Percentiles rank a stretch among this genome's conserved stretches.
These are phyloP conservation scores for Calliopsis andreniformis DNA, from an alignment of 1,140 invertebrate genomes.

Conservation along the genomic window DNA sequence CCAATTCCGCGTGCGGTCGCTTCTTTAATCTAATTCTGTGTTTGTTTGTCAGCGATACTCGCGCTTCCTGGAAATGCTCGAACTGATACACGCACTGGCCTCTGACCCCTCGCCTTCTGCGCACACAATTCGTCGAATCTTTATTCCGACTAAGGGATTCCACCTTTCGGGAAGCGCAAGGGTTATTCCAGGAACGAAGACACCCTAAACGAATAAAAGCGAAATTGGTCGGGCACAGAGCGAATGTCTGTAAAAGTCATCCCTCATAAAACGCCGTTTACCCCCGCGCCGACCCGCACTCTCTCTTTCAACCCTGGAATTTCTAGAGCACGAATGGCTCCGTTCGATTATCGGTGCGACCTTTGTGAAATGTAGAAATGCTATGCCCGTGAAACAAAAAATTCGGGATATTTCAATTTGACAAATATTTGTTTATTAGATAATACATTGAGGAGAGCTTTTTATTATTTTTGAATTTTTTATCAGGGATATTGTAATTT, in stretches of 20 bases:
- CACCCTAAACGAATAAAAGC: slow-evolving; percentile 59
- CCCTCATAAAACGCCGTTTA: slow-evolving; percentile 38
- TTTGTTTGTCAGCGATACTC: slow-evolving; percentile 1
- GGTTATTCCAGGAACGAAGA: slow-evolving; percentile 60
- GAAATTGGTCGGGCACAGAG: slow-evolving; percentile 21
- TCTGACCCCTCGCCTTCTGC: background rate
- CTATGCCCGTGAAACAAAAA: too few relatives aligned
- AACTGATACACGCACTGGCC: background rate
- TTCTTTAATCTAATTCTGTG: slow-evolving; percentile 19
- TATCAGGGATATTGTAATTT: too few relatives aligned
- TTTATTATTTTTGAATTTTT: too few relatives aligned
- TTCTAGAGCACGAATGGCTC: background rate
- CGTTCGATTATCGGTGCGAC: too few relatives aligned
- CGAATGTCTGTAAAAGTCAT: slow-evolving; percentile 15
- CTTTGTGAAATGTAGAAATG: too few relatives aligned
- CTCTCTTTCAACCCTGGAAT: background rate
- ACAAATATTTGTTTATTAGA: too few relatives aligned
- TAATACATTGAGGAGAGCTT: too few relatives aligned
- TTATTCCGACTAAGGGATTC: slow-evolving; percentile 42
- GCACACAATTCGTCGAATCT: background rate
- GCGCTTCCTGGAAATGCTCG: background rate
- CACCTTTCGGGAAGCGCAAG: slow-evolving; percentile 56
- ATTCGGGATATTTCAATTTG: too few relatives aligned
- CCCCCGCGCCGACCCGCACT: background rate
- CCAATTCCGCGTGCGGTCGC: background rate